Base-by-base conservation (phyloP, 2,113 vertebrate genomes). In the Xiphophorus hellerii region DNA sequence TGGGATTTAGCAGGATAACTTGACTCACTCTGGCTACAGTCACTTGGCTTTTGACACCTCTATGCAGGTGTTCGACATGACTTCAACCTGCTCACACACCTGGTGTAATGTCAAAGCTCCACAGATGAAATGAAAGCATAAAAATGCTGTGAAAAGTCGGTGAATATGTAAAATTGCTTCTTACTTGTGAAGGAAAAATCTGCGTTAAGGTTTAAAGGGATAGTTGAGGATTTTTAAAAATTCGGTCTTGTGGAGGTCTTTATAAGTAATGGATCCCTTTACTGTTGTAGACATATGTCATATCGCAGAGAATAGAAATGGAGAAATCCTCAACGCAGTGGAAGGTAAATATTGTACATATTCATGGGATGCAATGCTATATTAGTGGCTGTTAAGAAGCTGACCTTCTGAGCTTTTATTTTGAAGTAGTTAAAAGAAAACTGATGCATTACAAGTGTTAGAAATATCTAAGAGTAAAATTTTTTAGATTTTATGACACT, bases 1-100 rank as follows among this genome's bases (percentile, higher is more conserved):
- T 27, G 44, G 80, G 88, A 91, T 75, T 84, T 74, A 69, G 77
- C 69, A 64, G 58, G 76, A 76, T 29, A 75, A 68, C 74, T 83
- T 76, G 82, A 83, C 85, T 84, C 77, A 62, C 74, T 73, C 84
- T 42, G 81, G 69, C 48, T 77, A 58, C 33, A 79, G 44, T 62
- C 70, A 22, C 63, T 61, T 15, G 37, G 72, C 66, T 69, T 79
- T 70, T 88, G 89, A 90, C 83, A 76, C 86, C 70, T 88, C 11
- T 65, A 44, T 74, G 71, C 89, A 92, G 92, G 86, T 90, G 91
- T 87, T 88, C 35, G 29, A 30, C 12, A 82, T 62, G 64, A 71
- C 42, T 71, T 76, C 14, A 76, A 74, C 83, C 77, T 83, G 85
- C 80, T 66, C 79, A 77, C 79, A 76, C 85, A 92, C 73, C 88